Base-by-base conservation (phyloP, 35 echinoderm and acorn worm genomes). In the Ophioderma brevispina region DNA sequence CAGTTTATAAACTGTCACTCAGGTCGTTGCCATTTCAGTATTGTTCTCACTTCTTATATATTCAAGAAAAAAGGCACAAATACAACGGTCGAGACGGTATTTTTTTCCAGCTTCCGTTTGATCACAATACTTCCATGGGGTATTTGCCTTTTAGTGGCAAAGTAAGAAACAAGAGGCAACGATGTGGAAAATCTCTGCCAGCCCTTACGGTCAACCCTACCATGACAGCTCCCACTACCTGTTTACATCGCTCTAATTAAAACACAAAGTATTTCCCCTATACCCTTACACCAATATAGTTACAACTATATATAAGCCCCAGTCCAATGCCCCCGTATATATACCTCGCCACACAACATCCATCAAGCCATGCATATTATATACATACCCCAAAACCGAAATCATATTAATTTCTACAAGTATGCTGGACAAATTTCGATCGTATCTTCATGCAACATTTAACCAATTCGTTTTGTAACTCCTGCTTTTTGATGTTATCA, bases 81-180 rank as follows among this genome's bases (percentile, higher is more conserved):
- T 70, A 70, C 10, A 70, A 18, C 1, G 59, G 59, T 70, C 59
- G 59, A 70, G 59, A 70, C 59, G 15, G 59, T 3, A 15, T 70
- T 70, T 70, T 70, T 70, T 70, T 70, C 59, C n/a, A 25, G 59
- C 59, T 70, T 70, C 59, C 59, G 59, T 70, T 70, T 70, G 59
- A 6, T 70, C 59, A 70, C 28, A 70, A 70, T 70, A 70, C 59
- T 70, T 70, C 59, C 59, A 70, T 70, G 59, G 59, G 59, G 59
- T 70, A 70, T 70, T 70, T 70, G 59, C 59, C 59, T 70, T 70
- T 70, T 70, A 15, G 6, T 25, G 59, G 41, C 41, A 3, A 4
- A 25, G 17, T 70, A 70, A 70, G 59, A 70, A 70, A 70, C n/a
- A 25, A 70, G 59, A 70, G 3, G 59, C 59, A 70, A 15, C 28